Evolutionary conservation across 2,113 vertebrate genomes (phyloP), one percentile per base, ranked within the genome.

Genomic region (Dunckerocampus dactyliophorus): DNA sequence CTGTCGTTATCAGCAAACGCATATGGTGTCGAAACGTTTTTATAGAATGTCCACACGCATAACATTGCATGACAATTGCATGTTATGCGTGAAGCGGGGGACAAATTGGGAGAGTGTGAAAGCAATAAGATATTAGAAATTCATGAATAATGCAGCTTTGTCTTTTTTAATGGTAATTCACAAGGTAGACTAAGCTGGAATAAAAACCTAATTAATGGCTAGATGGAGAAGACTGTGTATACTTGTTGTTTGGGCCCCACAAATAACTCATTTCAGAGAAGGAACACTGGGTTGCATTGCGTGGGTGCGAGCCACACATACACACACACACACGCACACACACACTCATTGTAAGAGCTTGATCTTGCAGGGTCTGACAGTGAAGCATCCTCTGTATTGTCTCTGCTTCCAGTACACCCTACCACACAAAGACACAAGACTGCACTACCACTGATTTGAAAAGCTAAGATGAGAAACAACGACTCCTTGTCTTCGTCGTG

Each of bases 1-100:
- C 52, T 43, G 57, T 67, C 58, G 67, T 76, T 77, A 82, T 82
- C 75, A 74, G 67, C 61, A 61, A 59, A 66, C 63, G 45, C 79
- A 74, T 52, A 83, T 55, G 47, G 50, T 7, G 7, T 47, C 28
- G 58, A 39, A 59, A 62, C 60, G 31, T 62, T 47, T 63, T 58
- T 6, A 24, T 28, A 43, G 6, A 49, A 71, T 78, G 58, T 58
- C 54, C n/a, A 51, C 50, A 19, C 73, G 69, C 76, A 57, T 72
- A n/a, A n/a, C n/a, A n/a, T n/a, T n/a, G 48, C 61, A 60, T 55
- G 50, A 10, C 67, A 75, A 81, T 74, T 64, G 46, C 46, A 19
- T 49, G 56, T n/a, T 51, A 71, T 62, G 56, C 63, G 50, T 63
- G 47, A 69, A 75, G 49, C 28, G 45, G 58, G 55, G 59, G 57